A percentile compares a stretch with the other conserved stretches of the same genome.
Evolutionary conservation across 2,113 vertebrate genomes (phyloP).

Genomic region (Arizona elegans): DNA sequence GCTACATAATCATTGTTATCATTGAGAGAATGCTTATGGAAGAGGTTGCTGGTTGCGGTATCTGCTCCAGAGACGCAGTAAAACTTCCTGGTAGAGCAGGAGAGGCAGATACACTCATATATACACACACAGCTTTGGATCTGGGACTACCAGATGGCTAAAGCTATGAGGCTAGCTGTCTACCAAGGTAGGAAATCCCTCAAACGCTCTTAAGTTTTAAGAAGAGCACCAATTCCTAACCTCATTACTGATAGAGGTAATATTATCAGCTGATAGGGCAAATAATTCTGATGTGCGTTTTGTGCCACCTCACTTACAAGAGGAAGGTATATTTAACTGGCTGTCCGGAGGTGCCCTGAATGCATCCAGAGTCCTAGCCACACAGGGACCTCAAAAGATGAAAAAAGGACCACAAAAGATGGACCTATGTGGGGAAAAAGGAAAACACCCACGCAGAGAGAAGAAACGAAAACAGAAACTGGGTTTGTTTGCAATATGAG

Average conservation of each 20-base stretch:
- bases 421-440: neutral
- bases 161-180: neutral
- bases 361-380: neutral
- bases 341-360: neutral
- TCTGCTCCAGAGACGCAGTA: neutral
- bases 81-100: neutral
- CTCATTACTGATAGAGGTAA: neutral
- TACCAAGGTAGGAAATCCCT: neutral
- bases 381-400: neutral
- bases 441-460: neutral
- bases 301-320: neutral
- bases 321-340: neutral
- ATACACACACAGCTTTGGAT: neutral
- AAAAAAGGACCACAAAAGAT: neutral
- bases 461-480: neutral
- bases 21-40: neutral
- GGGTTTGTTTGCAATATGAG: neutral
- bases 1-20: no score
- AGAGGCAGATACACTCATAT: neutral
- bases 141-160: neutral
- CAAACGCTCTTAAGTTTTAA: neutral
- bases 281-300: neutral
- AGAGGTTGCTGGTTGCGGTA: neutral
- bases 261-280: neutral
- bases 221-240: neutral